Base-by-base conservation (phyloP, 2,113 vertebrate species). In the Sylvia atricapilla region DNA sequence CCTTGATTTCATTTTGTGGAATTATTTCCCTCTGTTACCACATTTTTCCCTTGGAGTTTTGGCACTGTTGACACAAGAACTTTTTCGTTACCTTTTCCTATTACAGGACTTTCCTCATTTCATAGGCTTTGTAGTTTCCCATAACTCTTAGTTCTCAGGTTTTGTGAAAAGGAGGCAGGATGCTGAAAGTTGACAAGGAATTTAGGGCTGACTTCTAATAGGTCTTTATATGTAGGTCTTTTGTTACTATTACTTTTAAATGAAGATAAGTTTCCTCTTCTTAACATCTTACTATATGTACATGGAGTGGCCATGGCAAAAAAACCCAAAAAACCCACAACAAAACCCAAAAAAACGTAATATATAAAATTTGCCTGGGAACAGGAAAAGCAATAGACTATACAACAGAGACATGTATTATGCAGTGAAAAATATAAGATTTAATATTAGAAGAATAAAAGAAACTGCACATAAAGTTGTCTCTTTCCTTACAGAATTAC, bases 401-500 rank as follows among this genome's bases (percentile, higher is more conserved):
- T 70, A 94, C 84, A 93, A 35, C 49, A 67, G 75, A 87, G 79
- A 77, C 41, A 72, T 39, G 18, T 49, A 53, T 70, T 77, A 81
- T 11, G 50, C 28, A 84, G 62, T 67, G 53, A 94, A 73, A 59
- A 92, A 33, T 23, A 78, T 41, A 89, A 89, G 83, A 79, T 15
- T 86, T 87, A 94, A 70, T 66, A 73, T 46, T 18, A 69, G 30
- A 28, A 58, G 50, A 35, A 66, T 62, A 66, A 93, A 93, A 88
- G 76, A 84, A 95, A 43, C 73, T 77, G 52, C 53, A 59, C 31
- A 53, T 91, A 62, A 92, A 95, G 13, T 75, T 95, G 92, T 94
- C 84, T 94, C 69, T 59, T 77, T 90, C 39, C 52, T 96, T 75
- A 93, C 6, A 95, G 72, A 94, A 94, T 89, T 77, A 72, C 2